phyloP scores from a whole-genome alignment of 2,888 invertebrate species.

The Sesia apiformis region DNA sequence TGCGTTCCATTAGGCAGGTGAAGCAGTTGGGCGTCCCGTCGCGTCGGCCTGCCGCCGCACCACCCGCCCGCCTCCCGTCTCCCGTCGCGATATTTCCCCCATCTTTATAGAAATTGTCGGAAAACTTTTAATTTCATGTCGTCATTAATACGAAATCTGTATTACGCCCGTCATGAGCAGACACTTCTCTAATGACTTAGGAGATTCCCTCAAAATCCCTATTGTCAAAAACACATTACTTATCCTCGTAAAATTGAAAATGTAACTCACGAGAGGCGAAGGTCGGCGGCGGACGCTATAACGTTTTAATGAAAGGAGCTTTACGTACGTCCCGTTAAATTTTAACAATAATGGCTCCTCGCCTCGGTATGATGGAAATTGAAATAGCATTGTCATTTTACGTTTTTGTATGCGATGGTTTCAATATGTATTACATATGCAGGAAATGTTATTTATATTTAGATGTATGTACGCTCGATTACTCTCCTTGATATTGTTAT shows the following conservation, averaged over 20 bases:
- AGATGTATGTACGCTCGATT: not conserved
- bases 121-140: conserved; percentile 14
- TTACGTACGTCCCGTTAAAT: not conserved
- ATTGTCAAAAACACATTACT: conserved; percentile 1
- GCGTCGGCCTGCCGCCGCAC: not conserved
- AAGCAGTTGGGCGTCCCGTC: not conserved
- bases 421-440: not conserved
- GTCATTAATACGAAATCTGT: conserved; percentile 13
- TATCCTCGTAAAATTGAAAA: not conserved
- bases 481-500: not conserved
- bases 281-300: not conserved
- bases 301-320: not conserved
- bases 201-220: conserved; percentile 2
- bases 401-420: not conserved
- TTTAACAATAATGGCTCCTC: not conserved
- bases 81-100: not conserved
- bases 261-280: not conserved
- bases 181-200: conserved; percentile 12
- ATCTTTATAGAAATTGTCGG: conserved; percentile 4
- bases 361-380: not conserved
- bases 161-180: conserved; percentile 9
- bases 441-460: not conserved
- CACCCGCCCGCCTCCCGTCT: no score
- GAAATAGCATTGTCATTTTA: not conserved
- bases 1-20: not conserved